Evolutionary conservation across 1,140 invertebrate genomes (phyloP), one percentile per base, ranked within the genome.

Genomic region (Drosophila prosaltans): DNA sequence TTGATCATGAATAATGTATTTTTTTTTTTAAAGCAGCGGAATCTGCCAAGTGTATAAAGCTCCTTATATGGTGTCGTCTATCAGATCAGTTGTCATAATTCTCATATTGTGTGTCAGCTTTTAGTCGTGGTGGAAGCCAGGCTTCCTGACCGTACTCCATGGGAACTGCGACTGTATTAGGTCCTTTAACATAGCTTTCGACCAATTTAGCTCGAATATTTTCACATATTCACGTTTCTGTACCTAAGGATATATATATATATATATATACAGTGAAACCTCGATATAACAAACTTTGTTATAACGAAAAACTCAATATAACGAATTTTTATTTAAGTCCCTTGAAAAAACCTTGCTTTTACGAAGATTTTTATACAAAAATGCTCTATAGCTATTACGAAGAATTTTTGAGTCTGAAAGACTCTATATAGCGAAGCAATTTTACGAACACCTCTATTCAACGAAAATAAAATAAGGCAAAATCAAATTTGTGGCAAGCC

Each of bases 61-160:
- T 89, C 84, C 84, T 71, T 90, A 89, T 89, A 89, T 89, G 84
- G 84, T 78, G 74, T 89, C 84, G 84, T 81, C 84, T 89, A 89
- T 89, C 84, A 89, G 84, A 89, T 89, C 80, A 89, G 66, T 89
- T 89, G 84, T 89, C 84, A 89, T 89, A 89, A 81, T 89, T 89
- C 84, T 89, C 85, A 89, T 89, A 89, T 84, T 89, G 55, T 82
- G 66, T 63, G 84, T 21, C 8, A 69, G 76, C 71, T 65, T 67
- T 40, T 43, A 32, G 30, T 16, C 30, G 21, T 30, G 9, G 21
- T 45, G 39, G 61, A 30, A 36, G 10, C 10, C 59, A 67, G 54
- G 51, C 58, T 41, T 51, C 63, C 21, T 26, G 24, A 21, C 2
- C 41, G 10, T 48, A 65, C 63, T 66, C 58, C 68, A 75, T 84